A percentile compares a stretch with the other conserved stretches of the same genome.
Evolutionary conservation across 2,888 invertebrate genomes (phyloP).

Genomic region (Lycophotia porphyrea): DNA sequence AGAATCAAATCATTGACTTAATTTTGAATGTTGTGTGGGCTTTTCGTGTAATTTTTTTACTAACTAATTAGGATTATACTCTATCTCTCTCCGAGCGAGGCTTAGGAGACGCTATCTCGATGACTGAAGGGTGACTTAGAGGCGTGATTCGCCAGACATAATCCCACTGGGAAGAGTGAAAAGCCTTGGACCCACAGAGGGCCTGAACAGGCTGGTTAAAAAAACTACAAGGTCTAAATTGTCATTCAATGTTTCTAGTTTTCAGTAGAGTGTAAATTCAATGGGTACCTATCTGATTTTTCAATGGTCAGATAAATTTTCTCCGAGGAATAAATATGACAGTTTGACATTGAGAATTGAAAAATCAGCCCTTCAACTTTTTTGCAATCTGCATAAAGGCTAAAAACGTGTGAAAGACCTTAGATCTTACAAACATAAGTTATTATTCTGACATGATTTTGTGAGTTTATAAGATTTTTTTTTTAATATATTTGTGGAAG

Average conservation of each 20-base stretch:
- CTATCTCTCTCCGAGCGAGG: not conserved
- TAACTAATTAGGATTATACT: no score
- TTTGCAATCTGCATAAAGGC: not conserved
- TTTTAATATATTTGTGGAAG: not conserved
- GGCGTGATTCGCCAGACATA: not conserved
- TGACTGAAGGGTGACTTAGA: not conserved
- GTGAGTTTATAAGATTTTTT: not conserved
- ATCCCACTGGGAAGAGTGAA: not conserved
- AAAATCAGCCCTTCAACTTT: not conserved
- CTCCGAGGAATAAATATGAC: not conserved
- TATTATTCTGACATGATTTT: slow-evolving; percentile 33
- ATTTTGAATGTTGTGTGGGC: slow-evolving; percentile 12
- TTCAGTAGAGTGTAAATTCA: slow-evolving; percentile 1
- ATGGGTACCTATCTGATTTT: not conserved
- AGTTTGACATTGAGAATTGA: not conserved
- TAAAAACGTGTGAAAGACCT: slow-evolving; percentile 1
- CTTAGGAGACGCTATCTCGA: not conserved
- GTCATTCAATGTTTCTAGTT: not conserved
- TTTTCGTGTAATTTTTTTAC: slow-evolving; percentile 3
- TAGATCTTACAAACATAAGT: slow-evolving; percentile 11
- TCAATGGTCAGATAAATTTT: not conserved
- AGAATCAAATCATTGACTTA: not conserved
- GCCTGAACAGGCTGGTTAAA: not conserved
- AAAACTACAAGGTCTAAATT: not conserved
- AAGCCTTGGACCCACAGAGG: not conserved